A percentile compares a stretch with the other conserved stretches of the same genome.
Evolutionary conservation across 2,888 invertebrate genomes (phyloP).

Genomic region (Scelioninae gen. 2): DNA sequence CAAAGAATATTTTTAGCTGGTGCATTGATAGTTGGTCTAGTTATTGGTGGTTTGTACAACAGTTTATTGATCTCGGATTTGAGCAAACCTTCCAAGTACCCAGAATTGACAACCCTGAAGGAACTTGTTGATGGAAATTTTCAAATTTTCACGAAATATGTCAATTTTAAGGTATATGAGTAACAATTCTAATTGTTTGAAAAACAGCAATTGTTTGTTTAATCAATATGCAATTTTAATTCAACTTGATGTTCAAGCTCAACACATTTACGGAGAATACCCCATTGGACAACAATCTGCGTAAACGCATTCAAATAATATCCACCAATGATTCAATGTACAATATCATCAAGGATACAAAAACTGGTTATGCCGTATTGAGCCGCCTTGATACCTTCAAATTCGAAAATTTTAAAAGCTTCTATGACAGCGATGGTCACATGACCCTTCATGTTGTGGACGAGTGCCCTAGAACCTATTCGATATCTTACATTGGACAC

Average conservation of each 20-base stretch:
- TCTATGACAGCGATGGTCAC: constrained; percentile 59
- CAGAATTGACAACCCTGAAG: constrained; percentile 63
- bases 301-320: constrained; percentile 8
- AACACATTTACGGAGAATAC: constrained; percentile 12
- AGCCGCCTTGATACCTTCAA: constrained; percentile 29
- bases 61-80: constrained; percentile 64
- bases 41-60: constrained; percentile 64
- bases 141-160: constrained; percentile 65
- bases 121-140: constrained; percentile 62
- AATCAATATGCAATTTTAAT: too few relatives aligned
- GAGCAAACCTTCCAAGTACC: constrained; percentile 64
- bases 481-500: constrained; percentile 61
- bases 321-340: constrained; percentile 13
- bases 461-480: constrained; percentile 62
- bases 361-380: background rate
- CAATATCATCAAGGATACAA: background rate
- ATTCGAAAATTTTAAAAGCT: constrained; percentile 54
- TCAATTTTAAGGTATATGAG: constrained; percentile 62
- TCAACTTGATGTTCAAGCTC: background rate
- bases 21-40: constrained; percentile 62
- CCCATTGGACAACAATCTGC: constrained; percentile 8
- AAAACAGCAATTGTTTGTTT: background rate
- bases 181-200: too few relatives aligned
- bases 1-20: constrained; percentile 62
- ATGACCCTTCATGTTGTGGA: constrained; percentile 62